Conservation (phyloP, 2,113 vertebrate species). For the Pachypanchax playfairii region DNA sequence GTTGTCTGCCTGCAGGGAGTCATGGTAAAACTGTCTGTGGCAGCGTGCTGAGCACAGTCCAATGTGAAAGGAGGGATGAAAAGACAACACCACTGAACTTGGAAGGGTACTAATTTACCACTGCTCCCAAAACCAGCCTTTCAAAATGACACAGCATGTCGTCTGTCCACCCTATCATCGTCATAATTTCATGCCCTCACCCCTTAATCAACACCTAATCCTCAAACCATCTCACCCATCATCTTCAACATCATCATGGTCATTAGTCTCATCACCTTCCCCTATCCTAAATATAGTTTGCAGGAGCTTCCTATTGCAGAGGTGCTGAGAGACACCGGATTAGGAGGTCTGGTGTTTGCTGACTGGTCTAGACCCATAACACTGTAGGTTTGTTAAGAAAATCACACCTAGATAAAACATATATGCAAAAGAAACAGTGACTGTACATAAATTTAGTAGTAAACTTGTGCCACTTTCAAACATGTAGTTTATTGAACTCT, state of each 20-base stretch:
- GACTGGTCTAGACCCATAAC: neutral
- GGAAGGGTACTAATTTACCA: conserved; percentile 59
- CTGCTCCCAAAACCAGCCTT: conserved; percentile 55
- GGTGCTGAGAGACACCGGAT: conserved; percentile 5
- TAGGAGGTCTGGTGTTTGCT: conserved; percentile 25
- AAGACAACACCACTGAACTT: conserved; percentile 40
- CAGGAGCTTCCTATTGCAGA: conserved; percentile 12
- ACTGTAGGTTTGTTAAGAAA: neutral
- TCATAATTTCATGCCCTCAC: conserved; percentile 42
- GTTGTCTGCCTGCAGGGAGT: conserved; percentile 50
- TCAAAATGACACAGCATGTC: conserved; percentile 51
- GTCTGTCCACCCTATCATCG: conserved; percentile 53
- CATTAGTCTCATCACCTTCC: conserved; percentile 58
- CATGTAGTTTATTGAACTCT: no score
- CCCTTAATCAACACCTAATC: conserved; percentile 60
- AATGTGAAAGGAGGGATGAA: conserved; percentile 29
- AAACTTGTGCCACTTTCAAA: no score
- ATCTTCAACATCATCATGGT: conserved; percentile 45
- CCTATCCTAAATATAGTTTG: conserved; percentile 39
- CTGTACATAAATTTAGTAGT: no score
- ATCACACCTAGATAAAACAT: neutral
- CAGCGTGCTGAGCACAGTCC: conserved; percentile 56
- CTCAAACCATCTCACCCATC: conserved; percentile 45
- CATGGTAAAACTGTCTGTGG: conserved; percentile 57
- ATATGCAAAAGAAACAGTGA: no score